Percentiles rank a stretch among this genome's conserved stretches.
These are phyloP conservation scores for Onychostoma macrolepis DNA, from an alignment of 2,113 vertebrate species.

Conservation along the genomic window DNA sequence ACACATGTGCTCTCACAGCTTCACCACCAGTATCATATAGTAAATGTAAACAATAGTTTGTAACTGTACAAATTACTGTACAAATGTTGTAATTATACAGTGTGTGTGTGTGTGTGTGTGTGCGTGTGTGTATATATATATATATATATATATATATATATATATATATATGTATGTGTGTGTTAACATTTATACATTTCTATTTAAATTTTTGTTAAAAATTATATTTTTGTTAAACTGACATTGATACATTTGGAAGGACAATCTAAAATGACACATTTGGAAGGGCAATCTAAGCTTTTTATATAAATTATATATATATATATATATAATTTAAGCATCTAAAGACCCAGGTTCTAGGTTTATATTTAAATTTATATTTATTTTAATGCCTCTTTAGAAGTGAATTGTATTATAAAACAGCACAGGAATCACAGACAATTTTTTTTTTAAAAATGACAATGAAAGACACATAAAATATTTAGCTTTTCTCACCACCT, in stretches of 20 bases:
- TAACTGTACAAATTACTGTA: too few species aligned
- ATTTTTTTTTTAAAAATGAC: too few species aligned
- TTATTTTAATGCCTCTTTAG: not conserved
- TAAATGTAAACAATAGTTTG: constrained; percentile 8
- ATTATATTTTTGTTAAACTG: not conserved
- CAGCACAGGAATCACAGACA: not conserved
- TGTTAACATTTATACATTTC: not conserved
- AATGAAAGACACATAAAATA: not conserved
- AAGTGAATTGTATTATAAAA: not conserved
- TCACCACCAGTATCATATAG: not conserved
- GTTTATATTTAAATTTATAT: not conserved
- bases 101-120: too few species aligned
- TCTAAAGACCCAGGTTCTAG: not conserved
- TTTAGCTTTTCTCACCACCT: not conserved
- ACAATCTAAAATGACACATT: not conserved
- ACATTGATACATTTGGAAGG: too few species aligned
- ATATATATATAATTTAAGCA: too few species aligned
- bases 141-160: too few species aligned
- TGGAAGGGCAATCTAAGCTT: too few species aligned
- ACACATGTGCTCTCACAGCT: constrained; percentile 64
- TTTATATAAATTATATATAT: too few species aligned
- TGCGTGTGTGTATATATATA: too few species aligned
- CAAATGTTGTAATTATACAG: too few species aligned
- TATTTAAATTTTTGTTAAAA: not conserved
- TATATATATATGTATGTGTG: too few species aligned